Percentiles rank a stretch among this genome's conserved stretches.
Conservation (phyloP, 1,140 invertebrate genomes). For the Solen grandis region DNA sequence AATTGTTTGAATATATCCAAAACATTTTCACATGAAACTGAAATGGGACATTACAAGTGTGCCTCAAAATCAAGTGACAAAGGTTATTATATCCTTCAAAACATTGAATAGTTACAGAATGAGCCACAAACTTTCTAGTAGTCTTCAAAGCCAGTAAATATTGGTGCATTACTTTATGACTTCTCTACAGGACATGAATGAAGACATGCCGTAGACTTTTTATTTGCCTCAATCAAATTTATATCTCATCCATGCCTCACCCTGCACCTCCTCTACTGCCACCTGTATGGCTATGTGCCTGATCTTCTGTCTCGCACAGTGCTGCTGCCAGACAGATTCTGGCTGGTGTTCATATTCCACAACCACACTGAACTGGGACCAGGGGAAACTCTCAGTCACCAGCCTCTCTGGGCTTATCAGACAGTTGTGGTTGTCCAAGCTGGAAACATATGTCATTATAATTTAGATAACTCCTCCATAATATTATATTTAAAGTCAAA, state of each 20-base stretch:
- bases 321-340: conserved; percentile 27
- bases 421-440: conserved; percentile 43
- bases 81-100: too few relatives aligned
- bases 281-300: conserved; percentile 20
- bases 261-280: not conserved
- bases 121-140: too few relatives aligned
- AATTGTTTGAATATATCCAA: too few relatives aligned
- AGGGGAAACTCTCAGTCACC: conserved; percentile 31
- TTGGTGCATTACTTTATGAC: not conserved
- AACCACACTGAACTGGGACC: conserved; percentile 46
- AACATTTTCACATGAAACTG: too few relatives aligned
- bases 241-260: not conserved
- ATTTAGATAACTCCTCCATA: not conserved
- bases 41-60: too few relatives aligned
- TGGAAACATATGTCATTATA: conserved; percentile 8
- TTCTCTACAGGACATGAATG: not conserved
- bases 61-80: too few relatives aligned
- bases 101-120: too few relatives aligned
- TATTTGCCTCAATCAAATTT: not conserved
- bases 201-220: not conserved
- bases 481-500: not conserved
- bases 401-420: conserved; percentile 10
- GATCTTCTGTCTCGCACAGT: conserved; percentile 35
- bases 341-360: conserved; percentile 43
- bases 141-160: not conserved